phyloP scores from a whole-genome alignment of 2,888 invertebrate genomes.

The Ypsolopha scabrella region DNA sequence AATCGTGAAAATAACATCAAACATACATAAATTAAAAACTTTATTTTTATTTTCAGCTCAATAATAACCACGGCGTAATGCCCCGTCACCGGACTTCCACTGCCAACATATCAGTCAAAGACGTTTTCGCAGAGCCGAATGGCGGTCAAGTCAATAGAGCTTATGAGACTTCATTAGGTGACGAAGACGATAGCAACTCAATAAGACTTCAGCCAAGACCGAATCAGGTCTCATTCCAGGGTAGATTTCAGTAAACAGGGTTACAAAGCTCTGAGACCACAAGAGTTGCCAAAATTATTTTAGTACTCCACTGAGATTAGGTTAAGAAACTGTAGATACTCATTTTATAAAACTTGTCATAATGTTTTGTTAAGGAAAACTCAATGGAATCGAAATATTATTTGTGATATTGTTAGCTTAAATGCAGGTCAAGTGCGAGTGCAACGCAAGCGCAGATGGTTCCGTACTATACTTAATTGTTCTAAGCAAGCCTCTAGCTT shows the following conservation, averaged over 20 bases:
- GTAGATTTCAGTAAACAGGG: conserved; percentile 37
- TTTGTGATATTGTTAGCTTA: conserved; percentile 51
- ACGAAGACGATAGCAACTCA: conserved; percentile 79
- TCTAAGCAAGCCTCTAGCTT: no score
- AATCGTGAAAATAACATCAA: no score
- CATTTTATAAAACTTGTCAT: conserved; percentile 19
- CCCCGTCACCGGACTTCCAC: conserved; percentile 82
- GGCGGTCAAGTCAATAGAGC: conserved; percentile 83
- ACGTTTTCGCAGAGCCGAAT: conserved; percentile 80
- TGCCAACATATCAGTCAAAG: conserved; percentile 83
- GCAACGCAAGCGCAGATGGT: no score
- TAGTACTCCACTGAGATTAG: conserved; percentile 8
- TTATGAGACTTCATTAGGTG: conserved; percentile 76
- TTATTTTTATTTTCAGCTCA: conserved; percentile 54
- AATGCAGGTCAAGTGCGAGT: no score
- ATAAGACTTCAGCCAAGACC: conserved; percentile 78
- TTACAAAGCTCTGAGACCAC: neutral
- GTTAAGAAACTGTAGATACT: conserved; percentile 32
- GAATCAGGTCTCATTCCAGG: conserved; percentile 73
- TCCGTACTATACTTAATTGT: no score
- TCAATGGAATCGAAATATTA: conserved; percentile 14
- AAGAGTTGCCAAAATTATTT: conserved; percentile 36
- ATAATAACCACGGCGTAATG: conserved; percentile 70
- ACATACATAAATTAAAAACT: neutral
- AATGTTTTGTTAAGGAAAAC: neutral